Evolutionary conservation across 1,140 invertebrate species (phyloP).

Genomic region (Portunus trituberculatus): DNA sequence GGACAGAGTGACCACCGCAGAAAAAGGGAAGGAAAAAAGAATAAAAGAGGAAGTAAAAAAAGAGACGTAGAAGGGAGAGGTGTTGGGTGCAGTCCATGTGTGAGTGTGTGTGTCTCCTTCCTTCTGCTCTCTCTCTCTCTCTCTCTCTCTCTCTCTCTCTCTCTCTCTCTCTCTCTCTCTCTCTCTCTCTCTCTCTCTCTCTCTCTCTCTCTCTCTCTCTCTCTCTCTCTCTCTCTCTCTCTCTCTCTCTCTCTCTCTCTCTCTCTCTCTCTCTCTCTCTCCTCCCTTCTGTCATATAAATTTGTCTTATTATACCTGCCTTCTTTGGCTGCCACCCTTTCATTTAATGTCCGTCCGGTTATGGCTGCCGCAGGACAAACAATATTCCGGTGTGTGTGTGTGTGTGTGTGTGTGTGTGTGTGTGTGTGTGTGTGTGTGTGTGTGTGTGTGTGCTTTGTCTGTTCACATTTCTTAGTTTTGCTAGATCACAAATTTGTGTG

Average conservation of each 20-base stretch:
- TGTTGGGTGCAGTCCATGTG: conserved; percentile 39
- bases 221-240: neutral
- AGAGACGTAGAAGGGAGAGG: conserved; percentile 1
- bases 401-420: conserved; percentile 43
- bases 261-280: neutral
- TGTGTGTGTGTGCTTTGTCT: conserved; percentile 36
- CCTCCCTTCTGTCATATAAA: neutral
- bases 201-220: neutral
- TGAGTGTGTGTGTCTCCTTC: neutral
- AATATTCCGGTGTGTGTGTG: conserved; percentile 43
- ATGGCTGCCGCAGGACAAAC: neutral
- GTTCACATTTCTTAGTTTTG: no score
- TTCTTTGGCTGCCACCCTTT: conserved; percentile 6
- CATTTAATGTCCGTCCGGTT: conserved; percentile 17
- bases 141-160: neutral
- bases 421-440: conserved; percentile 30
- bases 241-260: neutral
- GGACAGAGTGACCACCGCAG: conserved; percentile 65
- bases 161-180: neutral
- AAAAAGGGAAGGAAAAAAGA: conserved; percentile 52
- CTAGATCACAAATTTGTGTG: no score
- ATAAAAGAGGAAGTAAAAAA: conserved; percentile 24
- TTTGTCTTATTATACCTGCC: conserved; percentile 15
- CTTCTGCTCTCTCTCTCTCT: neutral
- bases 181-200: neutral